Evolutionary conservation across 2,797 vertebrate genomes (phyloP), one percentile per base, ranked within the genome.

Genomic region (Emydoidea blandingii): DNA sequence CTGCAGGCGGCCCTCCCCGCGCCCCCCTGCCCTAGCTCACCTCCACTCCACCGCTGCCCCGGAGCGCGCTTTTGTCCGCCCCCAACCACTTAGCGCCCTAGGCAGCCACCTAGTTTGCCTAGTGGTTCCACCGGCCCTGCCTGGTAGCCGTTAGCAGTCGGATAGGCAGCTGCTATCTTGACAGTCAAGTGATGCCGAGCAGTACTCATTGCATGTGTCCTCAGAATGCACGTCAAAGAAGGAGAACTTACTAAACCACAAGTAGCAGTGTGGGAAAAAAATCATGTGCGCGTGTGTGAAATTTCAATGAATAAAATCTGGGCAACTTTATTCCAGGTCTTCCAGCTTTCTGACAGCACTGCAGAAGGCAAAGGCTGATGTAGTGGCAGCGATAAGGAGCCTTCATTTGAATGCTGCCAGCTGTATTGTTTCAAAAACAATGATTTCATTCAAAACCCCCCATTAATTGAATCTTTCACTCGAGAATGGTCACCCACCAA

Each of bases 121-220:
- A 44, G 7, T 44, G 44, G 44, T 44, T 44, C 2, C 44, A 44
- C 44, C 44, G 2, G 44, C 44, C 44, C 44, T 44, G 44, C 44
- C 44, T 12, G 16, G 12, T 79, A 83, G 21, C 86, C 84, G 81
- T 86, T 74, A 91, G 41, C 57, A 8, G 6, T 31, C 0, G 1
- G 53, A 37, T 2, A 79, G 68, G 88, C 15, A 93, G 1, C 84
- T 88, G 79, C 82, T 81, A 57, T 21, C 56, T 81, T 88, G 83
- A 90, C 23, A 34, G 23, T 27, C 21, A 25, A 80, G 59, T 79
- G 93, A 65, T 44, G 83, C 68, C 65, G 52, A 62, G 72, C 44
- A 68, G 86, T 82, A 50, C 93, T 86, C 88, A 12, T 57, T 50
- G 90, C 74, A 95, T 88, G 94, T 90, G 84, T 95, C 95, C 91